Evolutionary conservation across 2,797 vertebrate species (phyloP).

Genomic region (Cynopterus sphinx): DNA sequence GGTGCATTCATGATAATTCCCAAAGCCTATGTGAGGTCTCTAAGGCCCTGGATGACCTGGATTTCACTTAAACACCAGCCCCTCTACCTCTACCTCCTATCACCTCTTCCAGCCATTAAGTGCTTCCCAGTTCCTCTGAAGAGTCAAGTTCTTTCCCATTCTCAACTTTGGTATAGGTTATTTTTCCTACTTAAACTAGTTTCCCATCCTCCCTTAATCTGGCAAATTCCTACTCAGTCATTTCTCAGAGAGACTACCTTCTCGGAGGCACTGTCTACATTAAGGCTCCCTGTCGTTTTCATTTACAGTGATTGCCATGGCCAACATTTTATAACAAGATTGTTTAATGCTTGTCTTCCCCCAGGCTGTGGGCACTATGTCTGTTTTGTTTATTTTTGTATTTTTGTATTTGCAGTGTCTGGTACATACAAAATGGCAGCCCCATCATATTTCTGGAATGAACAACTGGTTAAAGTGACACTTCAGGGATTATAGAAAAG

Average conservation of each 20-base stretch:
- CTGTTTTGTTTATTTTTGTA: neutral
- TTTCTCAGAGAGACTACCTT: neutral
- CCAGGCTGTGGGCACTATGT: neutral
- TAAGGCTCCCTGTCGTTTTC: neutral
- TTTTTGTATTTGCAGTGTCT: neutral
- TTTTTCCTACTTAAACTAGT: neutral
- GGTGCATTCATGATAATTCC: neutral
- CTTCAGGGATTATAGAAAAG: neutral
- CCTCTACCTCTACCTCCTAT: neutral
- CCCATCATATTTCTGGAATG: neutral
- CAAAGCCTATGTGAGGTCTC: neutral
- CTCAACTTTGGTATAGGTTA: neutral
- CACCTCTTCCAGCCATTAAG: neutral
- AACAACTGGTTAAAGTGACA: neutral
- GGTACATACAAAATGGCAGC: neutral
- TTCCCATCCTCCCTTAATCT: neutral
- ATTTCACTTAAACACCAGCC: neutral
- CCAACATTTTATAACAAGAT: neutral
- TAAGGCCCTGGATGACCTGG: neutral
- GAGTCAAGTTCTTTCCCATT: neutral
- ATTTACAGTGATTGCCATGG: neutral
- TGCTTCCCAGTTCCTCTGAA: neutral
- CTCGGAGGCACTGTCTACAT: neutral
- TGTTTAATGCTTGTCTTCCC: neutral
- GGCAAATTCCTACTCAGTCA: neutral